These are phyloP conservation scores for Corythornis madagascariensis DNA, from an alignment of 2,113 vertebrate genomes.

Conservation along the genomic window DNA sequence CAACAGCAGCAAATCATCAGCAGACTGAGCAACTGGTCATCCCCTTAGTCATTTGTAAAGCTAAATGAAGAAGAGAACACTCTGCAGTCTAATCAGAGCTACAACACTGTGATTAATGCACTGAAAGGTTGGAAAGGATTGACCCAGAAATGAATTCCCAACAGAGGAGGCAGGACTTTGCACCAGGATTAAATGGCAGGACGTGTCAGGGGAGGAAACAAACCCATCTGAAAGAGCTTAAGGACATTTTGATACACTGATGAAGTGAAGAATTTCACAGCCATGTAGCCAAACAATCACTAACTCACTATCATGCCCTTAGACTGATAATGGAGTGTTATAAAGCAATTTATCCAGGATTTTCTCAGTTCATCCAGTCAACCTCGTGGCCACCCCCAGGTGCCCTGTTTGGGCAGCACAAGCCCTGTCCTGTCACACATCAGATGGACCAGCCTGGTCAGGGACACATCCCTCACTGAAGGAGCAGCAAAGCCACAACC, in stretches of 20 bases:
- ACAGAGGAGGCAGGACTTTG: background rate
- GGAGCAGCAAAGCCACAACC: background rate
- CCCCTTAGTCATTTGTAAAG: background rate
- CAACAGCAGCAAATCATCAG: background rate
- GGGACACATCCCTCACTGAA: background rate
- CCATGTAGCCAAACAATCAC: background rate
- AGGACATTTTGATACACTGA: background rate
- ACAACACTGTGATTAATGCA: background rate
- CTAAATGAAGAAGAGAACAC: background rate
- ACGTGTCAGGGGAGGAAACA: background rate
- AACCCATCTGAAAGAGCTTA: background rate
- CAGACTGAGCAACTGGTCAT: background rate
- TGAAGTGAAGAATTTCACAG: background rate
- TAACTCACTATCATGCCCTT: background rate
- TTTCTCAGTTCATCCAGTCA: background rate
- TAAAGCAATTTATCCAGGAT: background rate
- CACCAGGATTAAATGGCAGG: background rate
- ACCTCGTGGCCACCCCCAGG: accelerated
- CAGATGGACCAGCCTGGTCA: background rate
- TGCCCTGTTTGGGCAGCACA: background rate
- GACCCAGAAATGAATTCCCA: constrained; percentile 41
- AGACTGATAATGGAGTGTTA: background rate
- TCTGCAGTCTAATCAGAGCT: background rate
- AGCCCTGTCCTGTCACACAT: background rate
- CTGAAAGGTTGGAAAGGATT: background rate